These are phyloP conservation scores for Malachius bipustulatus DNA, from an alignment of 2,888 invertebrate species.

Conservation along the genomic window DNA sequence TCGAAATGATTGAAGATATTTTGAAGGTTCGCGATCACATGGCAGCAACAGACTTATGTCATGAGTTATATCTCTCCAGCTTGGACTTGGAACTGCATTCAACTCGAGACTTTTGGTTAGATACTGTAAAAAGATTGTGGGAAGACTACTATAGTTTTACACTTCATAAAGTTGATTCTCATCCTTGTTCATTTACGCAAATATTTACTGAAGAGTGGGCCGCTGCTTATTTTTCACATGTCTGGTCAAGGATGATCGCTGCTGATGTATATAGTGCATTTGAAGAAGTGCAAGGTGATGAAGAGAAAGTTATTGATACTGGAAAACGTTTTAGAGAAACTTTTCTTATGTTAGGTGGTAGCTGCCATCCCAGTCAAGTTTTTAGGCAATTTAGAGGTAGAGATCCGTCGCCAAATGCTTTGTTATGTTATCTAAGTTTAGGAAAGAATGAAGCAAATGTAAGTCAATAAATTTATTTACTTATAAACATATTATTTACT, in stretches of 20 bases:
- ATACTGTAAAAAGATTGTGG: conserved; percentile 67
- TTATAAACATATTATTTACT: neutral
- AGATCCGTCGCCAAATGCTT: conserved; percentile 77
- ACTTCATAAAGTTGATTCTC: conserved; percentile 65
- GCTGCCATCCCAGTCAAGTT: conserved; percentile 68
- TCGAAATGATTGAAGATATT: conserved; percentile 51
- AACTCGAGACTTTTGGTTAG: conserved; percentile 69
- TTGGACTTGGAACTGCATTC: conserved; percentile 75
- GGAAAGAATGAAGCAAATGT: conserved; percentile 33
- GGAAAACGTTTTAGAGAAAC: conserved; percentile 69
- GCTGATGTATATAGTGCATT: conserved; percentile 85
- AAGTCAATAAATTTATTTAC: neutral
- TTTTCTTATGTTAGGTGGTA: conserved; percentile 72
- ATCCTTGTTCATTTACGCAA: conserved; percentile 73
- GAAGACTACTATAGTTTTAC: conserved; percentile 67
- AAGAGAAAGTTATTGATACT: conserved; percentile 43
- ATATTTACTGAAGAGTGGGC: conserved; percentile 77
- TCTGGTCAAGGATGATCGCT: conserved; percentile 83
- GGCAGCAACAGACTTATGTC: conserved; percentile 66
- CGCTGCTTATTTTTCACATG: conserved; percentile 72
- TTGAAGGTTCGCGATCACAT: conserved; percentile 57
- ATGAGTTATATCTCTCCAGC: conserved; percentile 67
- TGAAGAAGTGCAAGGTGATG: conserved; percentile 48
- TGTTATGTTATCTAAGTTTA: conserved; percentile 54
- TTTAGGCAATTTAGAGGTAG: conserved; percentile 86